Evolutionary conservation across 2,797 vertebrate species (phyloP), one percentile per base, ranked within the genome.

Genomic region (Chromobotia macracanthus): DNA sequence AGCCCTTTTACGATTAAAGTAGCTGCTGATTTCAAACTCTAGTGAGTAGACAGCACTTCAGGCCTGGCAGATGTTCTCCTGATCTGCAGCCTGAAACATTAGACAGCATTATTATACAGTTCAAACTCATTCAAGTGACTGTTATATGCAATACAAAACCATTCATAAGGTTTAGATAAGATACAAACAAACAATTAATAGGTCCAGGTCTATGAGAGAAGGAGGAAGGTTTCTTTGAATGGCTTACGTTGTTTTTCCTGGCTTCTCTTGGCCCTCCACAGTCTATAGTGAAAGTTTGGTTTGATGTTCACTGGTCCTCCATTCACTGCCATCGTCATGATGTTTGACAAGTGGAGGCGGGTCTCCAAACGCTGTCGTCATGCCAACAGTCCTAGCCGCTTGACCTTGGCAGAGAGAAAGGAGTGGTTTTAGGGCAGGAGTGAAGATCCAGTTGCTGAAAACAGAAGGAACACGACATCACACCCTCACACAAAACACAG

Each of bases 361-460:
- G 77, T 68, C 44, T 35, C 65, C 51, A 5, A 67, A 70, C 18
- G 70, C 79, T 66, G 25, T 75, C 16, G 88, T 95, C 95, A 99
- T 0, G 95, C 96, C 90, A 99, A 88, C 83, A 99, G 94, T 81
- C 97, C 97, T 16, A 99, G 93, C 38, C 96, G 94, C 87, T 97
- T 98, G 83, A 99, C 96, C 89, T 99, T 99, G 70, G 97, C 97
- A 0, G 97, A 99, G 74, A 99, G 95, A 92, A 99, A 99, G 73
- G 97, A 97, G 94, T 95, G 87, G 96, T 98, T 92, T 99, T 99
- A 38, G 97, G 97, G 86, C 97, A 99, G 56, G 94, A 95, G 86
- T 96, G 96, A 82, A 99, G 96, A 88, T 99, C 96, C 91, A 99
- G 85, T 90, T 98, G 95, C 97, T 99, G 90, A 66, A 89, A 89